These are phyloP conservation scores for Vulpes lagopus DNA, from an alignment of 2,113 vertebrate genomes.

Conservation along the genomic window DNA sequence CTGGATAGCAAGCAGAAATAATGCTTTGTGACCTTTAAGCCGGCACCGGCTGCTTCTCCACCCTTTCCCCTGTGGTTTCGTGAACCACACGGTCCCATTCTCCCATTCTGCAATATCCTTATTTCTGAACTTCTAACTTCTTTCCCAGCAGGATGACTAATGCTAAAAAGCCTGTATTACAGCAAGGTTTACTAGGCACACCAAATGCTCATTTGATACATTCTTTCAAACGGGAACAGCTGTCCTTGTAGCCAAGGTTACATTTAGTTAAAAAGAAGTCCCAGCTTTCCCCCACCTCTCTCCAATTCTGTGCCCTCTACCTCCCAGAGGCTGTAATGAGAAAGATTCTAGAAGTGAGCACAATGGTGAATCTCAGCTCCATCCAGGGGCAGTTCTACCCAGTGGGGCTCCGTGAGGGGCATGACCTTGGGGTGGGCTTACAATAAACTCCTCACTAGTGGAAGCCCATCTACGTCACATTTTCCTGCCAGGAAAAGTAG, in stretches of 20 bases:
- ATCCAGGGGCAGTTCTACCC: fast-evolving
- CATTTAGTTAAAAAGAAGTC: background rate
- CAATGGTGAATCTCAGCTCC: background rate
- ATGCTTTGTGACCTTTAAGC: conserved; percentile 43
- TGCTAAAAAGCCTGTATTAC: background rate
- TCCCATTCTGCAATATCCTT: conserved; percentile 20
- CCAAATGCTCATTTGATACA: background rate
- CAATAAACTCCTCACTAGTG: background rate
- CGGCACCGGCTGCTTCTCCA: conserved; percentile 5
- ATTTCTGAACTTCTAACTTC: conserved; percentile 59
- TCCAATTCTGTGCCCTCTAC: background rate
- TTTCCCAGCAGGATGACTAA: conserved; percentile 77
- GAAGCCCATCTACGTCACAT: background rate
- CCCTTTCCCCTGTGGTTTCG: conserved; percentile 66
- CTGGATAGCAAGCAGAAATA: conserved; percentile 26
- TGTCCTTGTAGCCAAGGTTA: conserved; percentile 7
- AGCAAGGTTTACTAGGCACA: background rate
- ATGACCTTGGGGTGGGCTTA: background rate
- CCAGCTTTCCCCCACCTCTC: background rate
- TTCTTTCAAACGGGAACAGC: background rate
- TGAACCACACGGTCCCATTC: background rate
- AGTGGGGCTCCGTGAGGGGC: too few species aligned
- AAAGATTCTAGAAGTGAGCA: background rate
- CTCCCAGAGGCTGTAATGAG: background rate
- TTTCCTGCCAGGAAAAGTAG: background rate